Evolutionary conservation across 2,113 vertebrate species (phyloP).

Genomic region (Peromyscus leucopus): DNA sequence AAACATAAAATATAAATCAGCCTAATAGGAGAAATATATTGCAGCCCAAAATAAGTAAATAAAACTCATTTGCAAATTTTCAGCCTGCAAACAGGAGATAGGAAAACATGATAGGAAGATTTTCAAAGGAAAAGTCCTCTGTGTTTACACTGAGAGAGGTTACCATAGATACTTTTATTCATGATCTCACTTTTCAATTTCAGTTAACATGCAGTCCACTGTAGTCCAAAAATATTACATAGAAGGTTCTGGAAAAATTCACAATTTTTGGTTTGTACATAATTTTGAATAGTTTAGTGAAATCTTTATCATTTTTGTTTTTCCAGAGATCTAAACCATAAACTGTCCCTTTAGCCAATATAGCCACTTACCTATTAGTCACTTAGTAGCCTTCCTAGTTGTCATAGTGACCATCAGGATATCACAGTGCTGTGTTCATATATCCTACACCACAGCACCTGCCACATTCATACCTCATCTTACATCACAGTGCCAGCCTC

Average conservation of each 20-base stretch:
- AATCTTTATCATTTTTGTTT: background rate
- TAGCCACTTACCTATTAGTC: background rate
- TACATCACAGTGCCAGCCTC: no score
- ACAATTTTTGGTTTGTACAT: background rate
- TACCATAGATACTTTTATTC: background rate
- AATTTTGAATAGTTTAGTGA: background rate
- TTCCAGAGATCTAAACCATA: background rate
- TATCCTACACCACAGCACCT: no score
- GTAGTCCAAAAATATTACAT: background rate
- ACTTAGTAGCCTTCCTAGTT: background rate
- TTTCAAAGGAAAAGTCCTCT: background rate
- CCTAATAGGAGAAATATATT: background rate
- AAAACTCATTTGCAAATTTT: background rate
- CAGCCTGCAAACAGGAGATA: background rate
- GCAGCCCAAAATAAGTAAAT: background rate
- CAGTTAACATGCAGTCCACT: background rate
- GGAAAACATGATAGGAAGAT: background rate
- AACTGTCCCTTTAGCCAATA: background rate
- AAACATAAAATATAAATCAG: constrained; percentile 5
- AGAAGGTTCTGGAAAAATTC: background rate
- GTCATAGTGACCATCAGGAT: background rate
- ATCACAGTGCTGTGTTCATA: background rate
- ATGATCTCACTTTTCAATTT: background rate
- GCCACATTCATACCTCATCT: background rate
- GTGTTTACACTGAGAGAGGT: background rate